phyloP scores from a whole-genome alignment of 2,113 vertebrate species.

The Lanius ludovicianus region DNA sequence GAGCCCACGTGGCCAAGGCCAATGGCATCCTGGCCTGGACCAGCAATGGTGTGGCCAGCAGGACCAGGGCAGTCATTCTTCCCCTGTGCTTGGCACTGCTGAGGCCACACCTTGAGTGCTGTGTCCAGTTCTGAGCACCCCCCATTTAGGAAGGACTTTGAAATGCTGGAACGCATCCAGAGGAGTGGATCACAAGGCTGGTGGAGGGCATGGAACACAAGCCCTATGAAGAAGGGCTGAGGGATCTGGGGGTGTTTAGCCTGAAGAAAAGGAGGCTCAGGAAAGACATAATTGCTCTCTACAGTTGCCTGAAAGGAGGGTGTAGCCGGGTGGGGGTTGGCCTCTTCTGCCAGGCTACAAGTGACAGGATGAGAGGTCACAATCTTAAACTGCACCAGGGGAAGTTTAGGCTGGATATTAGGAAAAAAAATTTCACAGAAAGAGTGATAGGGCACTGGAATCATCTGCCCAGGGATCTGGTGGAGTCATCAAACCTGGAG shows the following conservation, averaged over 20 bases:
- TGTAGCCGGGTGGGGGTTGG: fast-evolving
- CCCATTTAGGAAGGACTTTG: not conserved
- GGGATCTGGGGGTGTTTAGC: not conserved
- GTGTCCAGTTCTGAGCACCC: not conserved
- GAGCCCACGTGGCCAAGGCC: not conserved
- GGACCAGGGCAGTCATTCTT: not conserved
- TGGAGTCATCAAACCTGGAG: not conserved
- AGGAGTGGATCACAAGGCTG: not conserved
- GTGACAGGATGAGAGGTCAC: not conserved
- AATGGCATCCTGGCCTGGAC: not conserved
- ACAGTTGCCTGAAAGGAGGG: not conserved
- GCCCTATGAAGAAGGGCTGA: not conserved
- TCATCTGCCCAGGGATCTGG: not conserved
- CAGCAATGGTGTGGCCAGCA: not conserved
- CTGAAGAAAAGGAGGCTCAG: not conserved
- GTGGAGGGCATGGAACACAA: not conserved
- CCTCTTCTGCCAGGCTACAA: not conserved
- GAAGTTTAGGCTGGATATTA: not conserved
- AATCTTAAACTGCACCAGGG: not conserved
- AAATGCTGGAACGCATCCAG: fast-evolving
- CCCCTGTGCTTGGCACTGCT: not conserved
- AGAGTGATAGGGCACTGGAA: not conserved
- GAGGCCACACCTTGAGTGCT: not conserved
- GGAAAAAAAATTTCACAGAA: not conserved
- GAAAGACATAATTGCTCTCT: not conserved